These are phyloP conservation scores for Tinea semifulvella DNA, from an alignment of 2,888 invertebrate genomes.

Conservation along the genomic window DNA sequence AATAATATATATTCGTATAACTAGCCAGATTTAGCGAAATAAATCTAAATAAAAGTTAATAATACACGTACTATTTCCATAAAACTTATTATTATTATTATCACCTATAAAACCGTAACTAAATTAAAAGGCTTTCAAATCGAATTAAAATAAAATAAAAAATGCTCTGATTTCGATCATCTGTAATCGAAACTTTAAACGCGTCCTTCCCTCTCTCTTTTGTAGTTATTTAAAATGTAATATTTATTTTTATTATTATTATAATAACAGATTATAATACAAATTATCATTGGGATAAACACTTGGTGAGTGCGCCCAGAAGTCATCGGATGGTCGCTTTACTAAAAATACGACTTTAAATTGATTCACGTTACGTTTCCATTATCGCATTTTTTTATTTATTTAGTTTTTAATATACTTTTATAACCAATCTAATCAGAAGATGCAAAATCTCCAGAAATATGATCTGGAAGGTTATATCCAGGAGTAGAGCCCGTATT, in stretches of 20 bases:
- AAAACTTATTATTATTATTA: too few species aligned
- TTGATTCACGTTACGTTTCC: background rate
- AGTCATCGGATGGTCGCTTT: background rate
- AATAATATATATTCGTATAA: too few species aligned
- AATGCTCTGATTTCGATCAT: conserved; percentile 1
- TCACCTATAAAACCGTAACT: too few species aligned
- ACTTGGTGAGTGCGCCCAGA: background rate
- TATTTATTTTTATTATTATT: background rate
- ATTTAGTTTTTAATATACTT: too few species aligned
- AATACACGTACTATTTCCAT: too few species aligned
- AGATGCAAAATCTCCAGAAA: too few species aligned
- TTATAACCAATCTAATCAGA: too few species aligned
- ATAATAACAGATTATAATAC: background rate
- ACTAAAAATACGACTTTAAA: conserved; percentile 1
- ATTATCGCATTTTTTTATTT: too few species aligned
- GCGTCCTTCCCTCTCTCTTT: conserved; percentile 7
- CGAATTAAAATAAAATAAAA: background rate
- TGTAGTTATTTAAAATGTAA: conserved; percentile 7
- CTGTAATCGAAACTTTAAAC: conserved; percentile 3
- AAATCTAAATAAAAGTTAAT: too few species aligned
- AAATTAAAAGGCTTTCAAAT: conserved; percentile 2
- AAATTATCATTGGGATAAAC: conserved; percentile 6
- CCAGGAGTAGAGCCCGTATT: too few species aligned
- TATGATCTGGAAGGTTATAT: too few species aligned
- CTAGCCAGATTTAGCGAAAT: too few species aligned